Evolutionary conservation across 1,140 invertebrate species (phyloP), one percentile per base, ranked within the genome.

Genomic region (Tenebrio molitor): DNA sequence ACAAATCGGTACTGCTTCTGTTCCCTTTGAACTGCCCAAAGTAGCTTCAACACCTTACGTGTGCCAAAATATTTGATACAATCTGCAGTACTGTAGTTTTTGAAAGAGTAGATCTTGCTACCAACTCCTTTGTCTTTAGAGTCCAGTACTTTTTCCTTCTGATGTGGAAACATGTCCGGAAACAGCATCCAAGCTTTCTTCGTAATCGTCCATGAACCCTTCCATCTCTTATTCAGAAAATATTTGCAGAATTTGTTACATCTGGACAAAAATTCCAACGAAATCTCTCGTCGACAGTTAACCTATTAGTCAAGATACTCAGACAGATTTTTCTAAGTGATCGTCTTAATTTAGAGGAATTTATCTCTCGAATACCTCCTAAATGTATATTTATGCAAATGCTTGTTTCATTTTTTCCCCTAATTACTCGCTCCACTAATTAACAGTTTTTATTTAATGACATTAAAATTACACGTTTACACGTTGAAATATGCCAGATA

Each of bases 371-470:
- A 50, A 50, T 50, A 33, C 29, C 50, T 25, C 7, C 21, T 58
- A 29, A 58, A 29, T 58, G 23, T 58, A 58, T 58, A 58, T 58
- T 58, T 58, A 58, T 58, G 50, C 19, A 12, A 58, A 58, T 58
- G 14, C 12, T 25, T 25, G 50, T 58, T 58, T 58, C 21, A 58
- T 25, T 58, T 58, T 58, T 29, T n/a, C 7, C 8, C n/a, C n/a
- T n/a, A 29, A 53, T 53, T 23, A 53, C 5, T 58, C 19, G 12
- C 29, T 58, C 50, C n/a, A 17, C 50, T 58, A 58, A 58, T 58
- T 58, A 58, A 58, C 50, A 5, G 50, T 58, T 58, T 58, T 29
- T 58, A 58, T 29, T 58, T 58, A 58, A 29, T 29, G 50, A 33
- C 23, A 58, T n/a, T 58, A 29, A 58, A 58, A 58, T 58, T 58